phyloP scores from a whole-genome alignment of 2,888 invertebrate species.

The Rhagophthalmus giganteus region DNA sequence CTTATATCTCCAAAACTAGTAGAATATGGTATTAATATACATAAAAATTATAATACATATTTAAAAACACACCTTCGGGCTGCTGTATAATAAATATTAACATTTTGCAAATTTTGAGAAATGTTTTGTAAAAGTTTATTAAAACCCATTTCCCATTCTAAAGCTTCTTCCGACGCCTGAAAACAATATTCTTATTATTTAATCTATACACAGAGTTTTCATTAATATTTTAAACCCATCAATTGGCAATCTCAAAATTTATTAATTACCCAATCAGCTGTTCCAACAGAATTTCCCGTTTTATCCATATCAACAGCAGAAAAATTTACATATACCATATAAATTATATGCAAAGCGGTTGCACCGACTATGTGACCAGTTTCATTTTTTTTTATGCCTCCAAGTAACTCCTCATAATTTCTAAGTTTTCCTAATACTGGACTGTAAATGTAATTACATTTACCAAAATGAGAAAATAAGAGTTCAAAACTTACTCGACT shows the following conservation, averaged over 20 bases:
- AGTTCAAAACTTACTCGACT: slow-evolving; percentile 49
- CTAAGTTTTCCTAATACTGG: slow-evolving; percentile 67
- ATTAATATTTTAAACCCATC: too few relatives aligned
- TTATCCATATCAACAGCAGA: slow-evolving; percentile 66
- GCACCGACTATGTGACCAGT: slow-evolving; percentile 67
- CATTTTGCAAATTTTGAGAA: slow-evolving; percentile 49
- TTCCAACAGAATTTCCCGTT: slow-evolving; percentile 72
- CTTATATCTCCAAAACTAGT: slow-evolving; percentile 76
- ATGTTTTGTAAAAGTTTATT: slow-evolving; percentile 55
- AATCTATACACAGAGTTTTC: too few relatives aligned
- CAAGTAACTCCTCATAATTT: slow-evolving; percentile 65
- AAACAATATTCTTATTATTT: slow-evolving; percentile 1
- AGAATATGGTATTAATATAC: not conserved
- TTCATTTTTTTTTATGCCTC: slow-evolving; percentile 62
- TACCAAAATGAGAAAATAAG: not conserved
- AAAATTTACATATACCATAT: slow-evolving; percentile 71
- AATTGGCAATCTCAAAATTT: too few relatives aligned
- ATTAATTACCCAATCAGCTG: slow-evolving; percentile 75
- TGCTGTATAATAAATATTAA: slow-evolving; percentile 62
- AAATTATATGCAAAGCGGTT: slow-evolving; percentile 63
- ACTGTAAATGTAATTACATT: slow-evolving; percentile 52
- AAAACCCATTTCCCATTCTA: slow-evolving; percentile 66
- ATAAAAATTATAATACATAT: not conserved
- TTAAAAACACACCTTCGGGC: slow-evolving; percentile 62
- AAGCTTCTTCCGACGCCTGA: slow-evolving; percentile 59